phyloP scores from a whole-genome alignment of 30 jellyfish, hydroid and myxozoan species.

The Hydra vulgaris region DNA sequence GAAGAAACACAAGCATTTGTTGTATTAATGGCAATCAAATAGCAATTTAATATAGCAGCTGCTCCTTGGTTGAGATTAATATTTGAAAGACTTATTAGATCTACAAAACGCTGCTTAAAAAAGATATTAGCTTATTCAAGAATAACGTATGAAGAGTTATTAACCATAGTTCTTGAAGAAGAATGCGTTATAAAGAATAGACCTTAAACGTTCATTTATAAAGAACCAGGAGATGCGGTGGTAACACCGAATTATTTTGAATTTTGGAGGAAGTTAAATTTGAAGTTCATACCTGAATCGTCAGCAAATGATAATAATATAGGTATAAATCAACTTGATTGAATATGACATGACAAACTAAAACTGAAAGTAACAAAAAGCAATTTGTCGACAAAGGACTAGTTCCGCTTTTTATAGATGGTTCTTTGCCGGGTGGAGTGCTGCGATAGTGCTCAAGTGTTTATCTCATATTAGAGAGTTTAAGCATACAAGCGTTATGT shows the following conservation, averaged over 20 bases:
- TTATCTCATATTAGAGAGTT: background rate
- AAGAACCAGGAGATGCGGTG: conserved; percentile 2
- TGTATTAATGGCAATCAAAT: background rate
- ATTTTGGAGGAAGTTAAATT: background rate
- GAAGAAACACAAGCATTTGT: background rate
- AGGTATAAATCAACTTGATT: background rate
- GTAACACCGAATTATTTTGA: background rate
- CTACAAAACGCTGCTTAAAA: background rate
- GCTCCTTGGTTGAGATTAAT: conserved; percentile 15
- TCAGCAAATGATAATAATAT: background rate
- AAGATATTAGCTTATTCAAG: background rate
- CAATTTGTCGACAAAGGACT: too few species aligned
- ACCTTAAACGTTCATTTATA: background rate
- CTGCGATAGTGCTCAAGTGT: background rate
- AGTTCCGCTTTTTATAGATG: too few species aligned
- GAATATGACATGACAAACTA: too few species aligned
- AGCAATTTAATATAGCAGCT: background rate
- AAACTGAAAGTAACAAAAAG: too few species aligned
- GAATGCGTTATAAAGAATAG: background rate
- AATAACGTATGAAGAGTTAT: background rate
- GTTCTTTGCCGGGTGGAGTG: too few species aligned
- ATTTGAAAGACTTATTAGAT: background rate
- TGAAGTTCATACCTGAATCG: background rate
- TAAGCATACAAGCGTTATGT: too few species aligned
- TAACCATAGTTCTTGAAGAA: background rate